phyloP scores from a whole-genome alignment of 2,113 vertebrate genomes.

The Anhinga anhinga region DNA sequence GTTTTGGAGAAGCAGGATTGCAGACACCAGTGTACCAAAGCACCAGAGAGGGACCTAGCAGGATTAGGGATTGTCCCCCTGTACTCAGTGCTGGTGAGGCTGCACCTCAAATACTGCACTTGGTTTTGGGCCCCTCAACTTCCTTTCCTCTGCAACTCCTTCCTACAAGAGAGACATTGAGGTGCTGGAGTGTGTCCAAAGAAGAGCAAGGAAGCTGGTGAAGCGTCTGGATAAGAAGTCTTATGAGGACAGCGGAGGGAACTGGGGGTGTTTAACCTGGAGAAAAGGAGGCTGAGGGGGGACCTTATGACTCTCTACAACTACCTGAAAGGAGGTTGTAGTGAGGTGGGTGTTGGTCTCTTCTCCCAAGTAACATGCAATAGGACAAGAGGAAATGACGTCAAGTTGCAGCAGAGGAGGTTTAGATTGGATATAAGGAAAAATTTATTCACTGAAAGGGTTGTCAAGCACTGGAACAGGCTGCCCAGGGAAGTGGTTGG shows the following conservation, averaged over 20 bases:
- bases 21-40: neutral
- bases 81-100: neutral
- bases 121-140: neutral
- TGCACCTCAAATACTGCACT: neutral
- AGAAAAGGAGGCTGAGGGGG: neutral
- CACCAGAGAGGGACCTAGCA: neutral
- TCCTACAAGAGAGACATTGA: neutral
- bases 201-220: neutral
- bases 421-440: neutral
- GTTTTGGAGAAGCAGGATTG: neutral
- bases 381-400: neutral
- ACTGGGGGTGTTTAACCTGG: neutral
- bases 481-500: neutral
- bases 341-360: too few relatives aligned
- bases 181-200: neutral
- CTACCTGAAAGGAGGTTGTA: neutral
- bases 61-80: neutral
- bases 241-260: too few relatives aligned
- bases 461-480: too few relatives aligned
- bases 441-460: neutral
- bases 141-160: too few relatives aligned
- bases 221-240: neutral
- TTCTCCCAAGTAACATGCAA: neutral
- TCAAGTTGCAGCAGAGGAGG: neutral
- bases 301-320: neutral